These are phyloP conservation scores for Himantopus leucocephalus DNA, from an alignment of 2,113 vertebrate species.

Conservation along the genomic window DNA sequence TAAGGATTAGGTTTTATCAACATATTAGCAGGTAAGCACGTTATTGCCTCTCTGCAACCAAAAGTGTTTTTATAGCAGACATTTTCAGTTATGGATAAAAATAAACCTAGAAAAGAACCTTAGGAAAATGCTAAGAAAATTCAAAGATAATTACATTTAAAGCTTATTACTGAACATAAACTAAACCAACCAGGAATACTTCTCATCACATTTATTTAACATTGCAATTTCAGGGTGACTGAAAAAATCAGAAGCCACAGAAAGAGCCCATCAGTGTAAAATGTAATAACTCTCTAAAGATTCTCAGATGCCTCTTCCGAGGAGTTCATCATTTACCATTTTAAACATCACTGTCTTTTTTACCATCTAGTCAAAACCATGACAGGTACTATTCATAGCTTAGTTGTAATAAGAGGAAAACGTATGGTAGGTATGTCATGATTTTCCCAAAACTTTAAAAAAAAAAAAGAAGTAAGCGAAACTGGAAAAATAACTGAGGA, in stretches of 20 bases:
- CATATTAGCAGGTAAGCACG: neutral
- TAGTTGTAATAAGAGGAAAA: neutral
- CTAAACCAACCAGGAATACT: slow-evolving; percentile 42
- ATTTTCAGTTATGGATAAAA: slow-evolving; percentile 20
- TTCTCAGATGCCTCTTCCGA: neutral
- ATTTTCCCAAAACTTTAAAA: neutral
- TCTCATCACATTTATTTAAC: slow-evolving; percentile 45
- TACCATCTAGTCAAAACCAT: neutral
- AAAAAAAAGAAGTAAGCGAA: neutral
- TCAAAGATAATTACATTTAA: slow-evolving; percentile 36
- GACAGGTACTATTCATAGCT: neutral
- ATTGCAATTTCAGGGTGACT: slow-evolving; percentile 14
- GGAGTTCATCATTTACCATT: neutral
- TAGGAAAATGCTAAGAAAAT: slow-evolving; percentile 1
- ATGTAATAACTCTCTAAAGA: neutral
- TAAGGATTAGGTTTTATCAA: neutral
- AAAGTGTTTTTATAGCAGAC: neutral
- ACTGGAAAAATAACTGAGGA: neutral
- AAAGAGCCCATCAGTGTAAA: neutral
- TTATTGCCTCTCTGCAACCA: neutral
- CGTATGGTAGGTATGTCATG: neutral
- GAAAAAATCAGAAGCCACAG: slow-evolving; percentile 1
- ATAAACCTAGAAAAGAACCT: slow-evolving; percentile 5
- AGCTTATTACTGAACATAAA: slow-evolving; percentile 33
- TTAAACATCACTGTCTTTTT: neutral